phyloP scores from a whole-genome alignment of 2,888 invertebrate species.

The Drepanosiphum platanoidis region DNA sequence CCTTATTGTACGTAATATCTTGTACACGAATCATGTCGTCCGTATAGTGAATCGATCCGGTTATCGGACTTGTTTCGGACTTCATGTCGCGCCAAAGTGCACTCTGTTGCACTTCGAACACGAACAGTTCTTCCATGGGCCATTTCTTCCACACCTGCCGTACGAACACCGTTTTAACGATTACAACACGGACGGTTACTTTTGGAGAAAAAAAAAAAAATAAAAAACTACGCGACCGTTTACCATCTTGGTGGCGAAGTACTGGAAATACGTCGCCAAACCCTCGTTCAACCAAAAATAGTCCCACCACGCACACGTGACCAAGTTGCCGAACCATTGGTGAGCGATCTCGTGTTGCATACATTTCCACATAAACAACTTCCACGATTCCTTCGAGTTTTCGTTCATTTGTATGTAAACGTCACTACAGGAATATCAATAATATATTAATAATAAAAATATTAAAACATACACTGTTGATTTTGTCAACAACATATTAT shows the following conservation, averaged over 20 bases:
- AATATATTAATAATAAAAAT: background rate
- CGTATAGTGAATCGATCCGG: slow-evolving; percentile 71
- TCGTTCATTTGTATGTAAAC: background rate
- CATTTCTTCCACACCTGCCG: slow-evolving; percentile 63
- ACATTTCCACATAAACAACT: slow-evolving; percentile 83
- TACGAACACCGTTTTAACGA: slow-evolving; percentile 67
- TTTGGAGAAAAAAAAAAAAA: background rate
- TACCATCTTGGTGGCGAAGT: slow-evolving; percentile 55
- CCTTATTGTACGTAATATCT: slow-evolving; percentile 78
- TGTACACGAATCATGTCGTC: slow-evolving; percentile 75
- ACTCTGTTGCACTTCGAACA: slow-evolving; percentile 67
- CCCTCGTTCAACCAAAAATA: slow-evolving; percentile 62
- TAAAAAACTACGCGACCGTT: slow-evolving; percentile 66
- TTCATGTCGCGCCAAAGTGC: slow-evolving; percentile 72
- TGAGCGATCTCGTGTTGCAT: slow-evolving; percentile 93
- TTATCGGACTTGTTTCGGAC: slow-evolving; percentile 73
- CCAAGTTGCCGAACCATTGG: slow-evolving; percentile 97
- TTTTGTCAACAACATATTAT: no score
- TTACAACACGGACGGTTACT: slow-evolving; percentile 66
- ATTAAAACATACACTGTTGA: background rate
- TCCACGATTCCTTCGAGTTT: slow-evolving; percentile 37
- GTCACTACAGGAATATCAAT: background rate
- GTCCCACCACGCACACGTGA: slow-evolving; percentile 71
- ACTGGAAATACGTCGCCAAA: slow-evolving; percentile 63
- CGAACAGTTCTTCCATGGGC: slow-evolving; percentile 64